These are phyloP conservation scores for Parauchenoglanis ngamensis DNA, from an alignment of 2,797 vertebrate species.

Conservation along the genomic window DNA sequence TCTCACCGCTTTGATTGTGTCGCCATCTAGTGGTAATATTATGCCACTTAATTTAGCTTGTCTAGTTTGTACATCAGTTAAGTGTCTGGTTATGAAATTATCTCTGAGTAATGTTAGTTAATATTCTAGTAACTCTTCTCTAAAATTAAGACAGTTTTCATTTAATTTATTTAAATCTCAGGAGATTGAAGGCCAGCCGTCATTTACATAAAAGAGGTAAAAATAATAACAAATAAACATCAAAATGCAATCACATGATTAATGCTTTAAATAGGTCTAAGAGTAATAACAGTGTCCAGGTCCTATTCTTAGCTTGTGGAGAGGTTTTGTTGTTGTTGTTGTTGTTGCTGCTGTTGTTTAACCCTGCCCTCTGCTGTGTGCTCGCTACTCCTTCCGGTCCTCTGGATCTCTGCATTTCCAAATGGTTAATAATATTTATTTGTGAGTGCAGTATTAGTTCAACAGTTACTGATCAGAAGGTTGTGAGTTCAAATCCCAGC, in stretches of 20 bases:
- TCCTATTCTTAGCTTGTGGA: neutral
- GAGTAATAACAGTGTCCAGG: neutral
- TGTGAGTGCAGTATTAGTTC: neutral
- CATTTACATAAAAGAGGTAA: neutral
- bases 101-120: neutral
- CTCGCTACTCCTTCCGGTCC: too few species aligned
- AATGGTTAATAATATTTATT: neutral
- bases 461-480: neutral
- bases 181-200: neutral
- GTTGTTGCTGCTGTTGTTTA: too few species aligned
- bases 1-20: constrained; percentile 13
- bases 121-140: neutral
- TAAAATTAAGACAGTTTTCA: neutral
- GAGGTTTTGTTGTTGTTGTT: neutral
- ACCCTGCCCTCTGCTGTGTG: too few species aligned
- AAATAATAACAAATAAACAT: neutral
- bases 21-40: constrained; percentile 44
- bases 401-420: too few species aligned
- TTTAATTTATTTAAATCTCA: neutral
- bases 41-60: constrained; percentile 19
- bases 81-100: neutral
- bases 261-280: neutral
- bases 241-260: neutral
- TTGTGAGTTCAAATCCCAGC: neutral
- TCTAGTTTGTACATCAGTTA: neutral